These are phyloP conservation scores for Macaca nemestrina DNA, from an alignment of 2,113 vertebrate species.

Conservation along the genomic window DNA sequence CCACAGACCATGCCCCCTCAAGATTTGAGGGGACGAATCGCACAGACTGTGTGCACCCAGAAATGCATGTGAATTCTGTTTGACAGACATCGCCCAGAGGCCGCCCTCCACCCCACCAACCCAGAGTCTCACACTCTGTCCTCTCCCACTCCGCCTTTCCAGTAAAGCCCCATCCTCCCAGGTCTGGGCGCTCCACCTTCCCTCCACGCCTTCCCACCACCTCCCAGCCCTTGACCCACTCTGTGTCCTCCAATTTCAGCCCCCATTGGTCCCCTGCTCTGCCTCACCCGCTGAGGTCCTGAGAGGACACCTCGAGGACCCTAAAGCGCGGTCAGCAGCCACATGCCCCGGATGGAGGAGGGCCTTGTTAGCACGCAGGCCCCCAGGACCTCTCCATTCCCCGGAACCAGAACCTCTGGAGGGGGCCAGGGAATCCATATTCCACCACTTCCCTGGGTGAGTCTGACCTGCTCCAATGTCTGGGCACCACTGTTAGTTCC, in stretches of 20 bases:
- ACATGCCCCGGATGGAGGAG: too few relatives aligned
- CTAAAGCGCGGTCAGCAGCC: not conserved
- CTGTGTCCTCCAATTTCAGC: not conserved
- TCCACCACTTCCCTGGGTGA: not conserved
- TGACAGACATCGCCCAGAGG: not conserved
- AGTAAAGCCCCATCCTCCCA: not conserved
- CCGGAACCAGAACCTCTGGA: not conserved
- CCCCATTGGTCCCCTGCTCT: not conserved
- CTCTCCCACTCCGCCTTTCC: not conserved
- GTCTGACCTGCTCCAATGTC: not conserved
- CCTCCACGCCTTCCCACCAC: too few relatives aligned
- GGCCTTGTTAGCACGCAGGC: not conserved
- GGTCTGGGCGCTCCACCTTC: not conserved
- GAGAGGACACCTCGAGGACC: not conserved
- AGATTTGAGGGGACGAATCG: not conserved
- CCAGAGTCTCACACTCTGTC: not conserved
- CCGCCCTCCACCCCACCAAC: accelerated
- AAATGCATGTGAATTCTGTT: accelerated
- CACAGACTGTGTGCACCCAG: too few relatives aligned
- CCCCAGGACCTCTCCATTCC: not conserved
- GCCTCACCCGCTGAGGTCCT: not conserved
- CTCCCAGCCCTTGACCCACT: not conserved
- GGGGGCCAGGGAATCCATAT: not conserved
- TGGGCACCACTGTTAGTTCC: not conserved
- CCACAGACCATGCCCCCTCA: not conserved